Evolutionary conservation across 2,113 vertebrate genomes (phyloP).

Genomic region (Corvus moneduloides): DNA sequence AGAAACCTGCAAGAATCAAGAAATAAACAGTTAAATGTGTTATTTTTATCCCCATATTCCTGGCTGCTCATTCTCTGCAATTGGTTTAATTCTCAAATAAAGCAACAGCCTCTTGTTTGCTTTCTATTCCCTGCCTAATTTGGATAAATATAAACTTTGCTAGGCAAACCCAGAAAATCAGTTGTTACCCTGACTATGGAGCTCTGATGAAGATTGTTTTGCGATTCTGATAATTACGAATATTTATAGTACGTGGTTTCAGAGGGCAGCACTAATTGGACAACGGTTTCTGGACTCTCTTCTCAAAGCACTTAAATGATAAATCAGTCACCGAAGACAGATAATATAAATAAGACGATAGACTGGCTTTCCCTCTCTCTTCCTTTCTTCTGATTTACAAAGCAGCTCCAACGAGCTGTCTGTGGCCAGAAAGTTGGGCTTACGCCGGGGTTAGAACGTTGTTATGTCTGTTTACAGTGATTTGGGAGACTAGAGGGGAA

Average conservation of each 20-base stretch:
- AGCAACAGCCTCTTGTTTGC: background rate
- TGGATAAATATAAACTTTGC: constrained; percentile 49
- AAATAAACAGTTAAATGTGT: constrained; percentile 32
- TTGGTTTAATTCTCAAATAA: constrained; percentile 16
- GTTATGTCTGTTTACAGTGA: constrained; percentile 52
- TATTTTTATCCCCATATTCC: constrained; percentile 35
- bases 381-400: background rate
- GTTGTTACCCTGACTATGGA: background rate
- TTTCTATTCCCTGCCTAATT: constrained; percentile 20
- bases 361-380: background rate
- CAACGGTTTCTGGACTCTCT: background rate
- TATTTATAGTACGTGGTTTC: constrained; percentile 15
- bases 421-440: background rate
- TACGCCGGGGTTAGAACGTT: background rate
- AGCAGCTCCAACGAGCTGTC: background rate
- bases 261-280: constrained; percentile 51
- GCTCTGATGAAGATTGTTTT: background rate
- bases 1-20: constrained; percentile 34
- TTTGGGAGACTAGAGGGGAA: constrained; percentile 49
- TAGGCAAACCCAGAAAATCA: constrained; percentile 16
- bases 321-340: constrained; percentile 22
- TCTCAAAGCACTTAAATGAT: constrained; percentile 43
- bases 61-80: background rate
- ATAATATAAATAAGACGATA: constrained; percentile 50
- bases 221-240: background rate